These are phyloP conservation scores for Pseudococcus jackbeardsleyi DNA, from an alignment of 2,888 invertebrate species.

Conservation along the genomic window DNA sequence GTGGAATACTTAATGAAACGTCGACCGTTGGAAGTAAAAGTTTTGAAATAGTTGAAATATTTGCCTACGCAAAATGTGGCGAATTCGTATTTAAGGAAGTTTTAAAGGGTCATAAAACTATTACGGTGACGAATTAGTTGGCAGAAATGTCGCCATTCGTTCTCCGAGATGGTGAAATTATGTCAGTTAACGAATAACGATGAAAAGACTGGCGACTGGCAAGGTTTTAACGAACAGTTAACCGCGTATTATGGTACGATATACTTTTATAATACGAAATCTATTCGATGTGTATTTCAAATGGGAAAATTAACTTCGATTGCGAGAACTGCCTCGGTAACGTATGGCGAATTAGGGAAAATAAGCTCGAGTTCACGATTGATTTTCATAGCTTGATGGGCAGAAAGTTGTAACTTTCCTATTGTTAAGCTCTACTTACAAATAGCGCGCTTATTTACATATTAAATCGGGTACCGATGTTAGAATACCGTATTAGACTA, in stretches of 20 bases:
- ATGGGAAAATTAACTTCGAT: conserved; percentile 14
- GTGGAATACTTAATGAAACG: neutral
- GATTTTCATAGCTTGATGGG: conserved; percentile 8
- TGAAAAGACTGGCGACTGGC: neutral
- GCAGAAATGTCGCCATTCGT: neutral
- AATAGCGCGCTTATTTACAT: conserved; percentile 24
- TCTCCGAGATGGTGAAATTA: neutral
- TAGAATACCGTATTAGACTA: neutral
- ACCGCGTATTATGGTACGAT: neutral
- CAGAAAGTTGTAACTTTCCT: conserved; percentile 11
- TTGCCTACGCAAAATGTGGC: neutral
- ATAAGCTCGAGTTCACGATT: conserved; percentile 20
- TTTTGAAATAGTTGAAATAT: conserved; percentile 17
- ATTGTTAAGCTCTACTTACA: conserved; percentile 33
- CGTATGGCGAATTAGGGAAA: neutral
- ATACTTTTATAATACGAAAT: neutral
- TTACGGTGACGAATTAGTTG: conserved; percentile 12
- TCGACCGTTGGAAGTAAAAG: neutral
- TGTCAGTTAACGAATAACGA: conserved; percentile 6
- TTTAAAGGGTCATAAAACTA: conserved; percentile 14
- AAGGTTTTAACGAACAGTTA: neutral
- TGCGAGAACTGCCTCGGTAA: neutral
- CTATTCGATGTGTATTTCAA: neutral
- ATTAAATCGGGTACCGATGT: conserved; percentile 13
- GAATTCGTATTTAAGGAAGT: conserved; percentile 4